phyloP scores from a whole-genome alignment of 2,888 invertebrate species.

The Agrilus biguttatus region DNA sequence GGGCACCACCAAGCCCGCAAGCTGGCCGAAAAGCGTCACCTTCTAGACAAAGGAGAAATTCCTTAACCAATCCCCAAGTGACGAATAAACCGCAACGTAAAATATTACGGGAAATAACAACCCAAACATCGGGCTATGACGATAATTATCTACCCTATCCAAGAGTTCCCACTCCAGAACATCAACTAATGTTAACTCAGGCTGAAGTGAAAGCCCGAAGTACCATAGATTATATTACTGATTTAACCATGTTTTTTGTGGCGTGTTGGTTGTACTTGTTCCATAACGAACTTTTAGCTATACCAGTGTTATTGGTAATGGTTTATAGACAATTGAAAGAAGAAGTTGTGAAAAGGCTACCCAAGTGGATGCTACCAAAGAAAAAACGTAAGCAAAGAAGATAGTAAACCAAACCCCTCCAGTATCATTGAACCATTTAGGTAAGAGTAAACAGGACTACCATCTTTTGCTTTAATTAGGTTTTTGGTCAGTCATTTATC shows the following conservation, averaged over 20 bases:
- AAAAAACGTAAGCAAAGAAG: slow-evolving; percentile 5
- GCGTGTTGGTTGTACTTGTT: slow-evolving; percentile 74
- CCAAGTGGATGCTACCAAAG: slow-evolving; percentile 38
- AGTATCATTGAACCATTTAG: too few species aligned
- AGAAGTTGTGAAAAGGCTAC: slow-evolving; percentile 42
- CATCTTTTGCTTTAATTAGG: too few species aligned
- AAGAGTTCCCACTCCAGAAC: slow-evolving; percentile 20
- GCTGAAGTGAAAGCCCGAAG: slow-evolving; percentile 55
- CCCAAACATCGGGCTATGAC: slow-evolving; percentile 22
- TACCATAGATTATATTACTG: slow-evolving; percentile 57
- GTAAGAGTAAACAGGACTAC: too few species aligned
- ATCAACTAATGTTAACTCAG: slow-evolving; percentile 42
- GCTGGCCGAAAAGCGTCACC: slow-evolving; percentile 9
- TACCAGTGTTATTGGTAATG: slow-evolving; percentile 62
- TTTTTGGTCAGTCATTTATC: too few species aligned
- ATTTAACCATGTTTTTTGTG: slow-evolving; percentile 56
- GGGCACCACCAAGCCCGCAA: slow-evolving; percentile 5
- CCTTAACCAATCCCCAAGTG: neutral
- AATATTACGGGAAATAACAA: slow-evolving; percentile 25
- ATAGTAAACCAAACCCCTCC: too few species aligned
- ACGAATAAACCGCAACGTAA: slow-evolving; percentile 8
- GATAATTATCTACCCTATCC: slow-evolving; percentile 1
- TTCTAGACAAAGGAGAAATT: slow-evolving; percentile 10
- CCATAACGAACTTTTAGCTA: slow-evolving; percentile 63
- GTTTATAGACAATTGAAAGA: slow-evolving; percentile 64